phyloP scores from a whole-genome alignment of 2,888 invertebrate genomes.

The Muscina levida region DNA sequence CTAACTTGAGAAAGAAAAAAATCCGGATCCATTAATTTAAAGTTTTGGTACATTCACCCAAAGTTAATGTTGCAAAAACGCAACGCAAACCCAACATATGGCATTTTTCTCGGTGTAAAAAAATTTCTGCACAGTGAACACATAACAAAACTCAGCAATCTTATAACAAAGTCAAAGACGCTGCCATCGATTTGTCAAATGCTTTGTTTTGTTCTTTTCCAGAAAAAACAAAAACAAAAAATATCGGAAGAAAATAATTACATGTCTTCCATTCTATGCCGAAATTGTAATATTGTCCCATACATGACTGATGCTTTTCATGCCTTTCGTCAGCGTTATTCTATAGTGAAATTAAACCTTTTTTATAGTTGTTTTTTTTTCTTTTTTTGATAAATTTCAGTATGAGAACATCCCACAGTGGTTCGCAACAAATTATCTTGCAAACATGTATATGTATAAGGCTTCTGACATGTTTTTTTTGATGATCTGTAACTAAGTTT shows the following conservation, averaged over 20 bases:
- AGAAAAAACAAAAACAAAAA: slow-evolving; percentile 32
- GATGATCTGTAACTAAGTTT: too few relatives aligned
- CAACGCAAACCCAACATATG: not conserved
- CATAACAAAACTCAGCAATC: slow-evolving; percentile 15
- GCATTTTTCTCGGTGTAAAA: slow-evolving; percentile 22
- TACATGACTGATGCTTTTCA: slow-evolving; percentile 30
- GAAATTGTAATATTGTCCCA: slow-evolving; percentile 24
- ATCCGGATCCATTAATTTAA: too few relatives aligned
- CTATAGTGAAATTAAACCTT: slow-evolving; percentile 29
- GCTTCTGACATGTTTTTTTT: too few relatives aligned
- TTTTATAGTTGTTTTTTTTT: slow-evolving; percentile 29
- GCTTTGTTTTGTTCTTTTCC: slow-evolving; percentile 20
- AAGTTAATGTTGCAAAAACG: too few relatives aligned
- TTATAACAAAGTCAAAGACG: slow-evolving; percentile 56
- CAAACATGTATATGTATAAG: too few relatives aligned
- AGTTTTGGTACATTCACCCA: too few relatives aligned
- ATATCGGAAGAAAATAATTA: slow-evolving; percentile 26
- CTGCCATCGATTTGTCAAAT: slow-evolving; percentile 32
- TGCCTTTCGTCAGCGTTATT: slow-evolving; percentile 21
- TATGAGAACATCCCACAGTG: too few relatives aligned
- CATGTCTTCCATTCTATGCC: slow-evolving; percentile 28
- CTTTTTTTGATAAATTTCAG: too few relatives aligned
- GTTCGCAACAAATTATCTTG: too few relatives aligned
- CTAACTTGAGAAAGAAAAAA: too few relatives aligned
- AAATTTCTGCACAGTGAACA: not conserved